Evolutionary conservation across 2,113 vertebrate species (phyloP).

Genomic region (Heterotilapia buettikoferi): DNA sequence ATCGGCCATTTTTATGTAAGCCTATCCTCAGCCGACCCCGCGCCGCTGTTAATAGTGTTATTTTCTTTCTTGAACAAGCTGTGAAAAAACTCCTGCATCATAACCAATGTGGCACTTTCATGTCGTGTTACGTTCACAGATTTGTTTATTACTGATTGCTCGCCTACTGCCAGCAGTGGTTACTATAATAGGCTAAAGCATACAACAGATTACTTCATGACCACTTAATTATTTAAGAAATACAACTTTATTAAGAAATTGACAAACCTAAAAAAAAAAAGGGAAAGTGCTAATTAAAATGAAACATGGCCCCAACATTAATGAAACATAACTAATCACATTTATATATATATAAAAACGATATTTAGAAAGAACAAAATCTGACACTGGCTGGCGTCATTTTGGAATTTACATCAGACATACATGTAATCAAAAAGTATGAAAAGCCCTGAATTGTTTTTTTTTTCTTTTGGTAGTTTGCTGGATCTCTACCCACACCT

Average conservation of each 20-base stretch:
- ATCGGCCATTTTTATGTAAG: background rate
- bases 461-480: conserved; percentile 10
- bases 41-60: background rate
- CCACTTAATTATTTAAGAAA: conserved; percentile 61
- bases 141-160: background rate
- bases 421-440: conserved; percentile 37
- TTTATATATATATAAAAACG: conserved; percentile 51
- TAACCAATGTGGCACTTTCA: background rate
- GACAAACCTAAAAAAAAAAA: conserved; percentile 72
- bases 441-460: conserved; percentile 46
- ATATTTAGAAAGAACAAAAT: conserved; percentile 54
- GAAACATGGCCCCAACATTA: conserved; percentile 70
- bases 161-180: background rate
- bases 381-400: conserved; percentile 54
- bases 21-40: background rate
- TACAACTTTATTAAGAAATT: conserved; percentile 78
- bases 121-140: background rate
- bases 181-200: background rate
- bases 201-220: conserved; percentile 52
- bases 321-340: conserved; percentile 62
- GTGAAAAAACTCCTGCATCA: background rate
- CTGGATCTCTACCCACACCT: background rate
- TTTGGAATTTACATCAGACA: conserved; percentile 50
- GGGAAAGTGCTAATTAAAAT: conserved; percentile 75
- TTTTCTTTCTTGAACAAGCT: background rate